Base-by-base conservation (phyloP, 2,797 vertebrate genomes). In the Borostomias antarcticus region DNA sequence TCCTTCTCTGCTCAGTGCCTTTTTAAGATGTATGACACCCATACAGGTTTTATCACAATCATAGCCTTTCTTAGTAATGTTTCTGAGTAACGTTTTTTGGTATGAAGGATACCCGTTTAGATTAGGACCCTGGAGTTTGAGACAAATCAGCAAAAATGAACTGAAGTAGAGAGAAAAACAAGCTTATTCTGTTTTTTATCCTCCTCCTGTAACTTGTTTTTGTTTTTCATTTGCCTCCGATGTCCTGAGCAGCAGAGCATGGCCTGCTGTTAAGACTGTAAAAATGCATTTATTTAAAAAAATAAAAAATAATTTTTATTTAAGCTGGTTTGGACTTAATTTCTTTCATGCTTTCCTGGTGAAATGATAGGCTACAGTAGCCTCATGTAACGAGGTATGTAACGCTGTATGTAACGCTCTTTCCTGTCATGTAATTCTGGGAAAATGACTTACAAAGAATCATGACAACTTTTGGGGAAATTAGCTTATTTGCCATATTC, bases 241-340 rank as follows among this genome's bases (percentile, higher is more conserved):
- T 85, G 84, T 89, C 83, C 28, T 75, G 80, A 87, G 83, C 81
- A 73, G 85, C 75, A 28, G 82, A 89, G 91, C 90, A 92, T 93
- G 91, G 82, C 89, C 86, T 90, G 87, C 70, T 82, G 82, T 82
- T 88, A 85, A 86, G 89, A 90, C 89, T 92, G 91, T 92, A 59
- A 62, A 93, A 89, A 91, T 90, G 91, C 91, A 93, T 93, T 92
- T 92, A 91, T 91, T 92, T 93, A 86, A 88, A 91, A 91, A 91
- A 89, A 90, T 80, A 78, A 88, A 91, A 92, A 92, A 83, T 87
- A 85, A 88, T 93, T 92, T 92, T 92, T 92, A 91, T 92, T 92
- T 91, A 91, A 92, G 73, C 35, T 48, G 0, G 1, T 5, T 10
- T 60, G 62, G 29, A 4, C 29, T 35, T 19, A 19, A 2, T 64